Evolutionary conservation across 2,888 invertebrate genomes (phyloP).

Genomic region (Stenolophus ochropezus): DNA sequence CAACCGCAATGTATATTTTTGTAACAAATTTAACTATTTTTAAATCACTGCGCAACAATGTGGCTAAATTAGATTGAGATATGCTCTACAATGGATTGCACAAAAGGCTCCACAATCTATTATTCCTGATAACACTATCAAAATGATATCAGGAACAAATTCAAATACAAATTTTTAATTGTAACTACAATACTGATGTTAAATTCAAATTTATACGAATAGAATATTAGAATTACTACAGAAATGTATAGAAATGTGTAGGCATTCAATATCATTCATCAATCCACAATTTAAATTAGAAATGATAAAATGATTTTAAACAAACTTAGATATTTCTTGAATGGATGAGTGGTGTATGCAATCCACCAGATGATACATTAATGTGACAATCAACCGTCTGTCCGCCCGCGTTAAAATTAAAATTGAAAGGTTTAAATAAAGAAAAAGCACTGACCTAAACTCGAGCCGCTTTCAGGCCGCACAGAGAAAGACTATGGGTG

Average conservation of each 20-base stretch:
- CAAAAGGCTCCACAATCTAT: not conserved
- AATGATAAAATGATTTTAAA: not conserved
- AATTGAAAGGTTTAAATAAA: not conserved
- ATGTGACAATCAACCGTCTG: conserved; percentile 51
- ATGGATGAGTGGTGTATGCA: not conserved
- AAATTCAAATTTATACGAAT: not conserved
- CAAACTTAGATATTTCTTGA: not conserved
- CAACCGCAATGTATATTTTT: not conserved
- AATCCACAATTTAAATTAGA: not conserved
- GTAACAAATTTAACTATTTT: too few species aligned
- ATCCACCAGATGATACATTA: not conserved
- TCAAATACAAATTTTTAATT: not conserved
- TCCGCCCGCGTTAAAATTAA: conserved; percentile 7
- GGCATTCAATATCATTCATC: not conserved
- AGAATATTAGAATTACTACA: not conserved
- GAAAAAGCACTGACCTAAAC: conserved; percentile 71
- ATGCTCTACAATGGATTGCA: not conserved
- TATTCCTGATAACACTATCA: not conserved
- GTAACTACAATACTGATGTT: not conserved
- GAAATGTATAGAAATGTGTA: not conserved
- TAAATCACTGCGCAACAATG: too few species aligned
- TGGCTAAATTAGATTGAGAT: not conserved
- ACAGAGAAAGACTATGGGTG: conserved; percentile 86
- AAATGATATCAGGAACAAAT: not conserved
- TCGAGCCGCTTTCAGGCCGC: conserved; percentile 75